Evolutionary conservation across 2,113 vertebrate species (phyloP).

Genomic region (Anser brachyrhynchus): DNA sequence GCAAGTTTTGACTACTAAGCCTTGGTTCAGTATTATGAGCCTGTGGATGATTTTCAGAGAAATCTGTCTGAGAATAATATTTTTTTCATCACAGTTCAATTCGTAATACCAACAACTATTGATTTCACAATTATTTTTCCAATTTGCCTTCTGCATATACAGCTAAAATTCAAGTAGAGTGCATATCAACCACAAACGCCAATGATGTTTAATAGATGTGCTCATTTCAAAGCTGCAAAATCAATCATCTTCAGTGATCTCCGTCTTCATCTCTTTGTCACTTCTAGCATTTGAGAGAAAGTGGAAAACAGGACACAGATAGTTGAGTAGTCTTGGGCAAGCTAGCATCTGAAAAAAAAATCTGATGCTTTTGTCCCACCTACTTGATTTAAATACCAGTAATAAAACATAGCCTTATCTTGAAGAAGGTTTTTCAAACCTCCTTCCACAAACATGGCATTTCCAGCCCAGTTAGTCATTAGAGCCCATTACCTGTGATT

Average conservation of each 20-base stretch:
- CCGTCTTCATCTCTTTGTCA: constrained; percentile 45
- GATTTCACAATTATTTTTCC: constrained; percentile 56
- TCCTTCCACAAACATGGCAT: background rate
- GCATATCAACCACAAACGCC: constrained; percentile 5
- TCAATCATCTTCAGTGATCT: background rate
- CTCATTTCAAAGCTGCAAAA: constrained; percentile 50
- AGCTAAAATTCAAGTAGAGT: constrained; percentile 22
- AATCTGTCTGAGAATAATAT: background rate
- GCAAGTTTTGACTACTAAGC: background rate
- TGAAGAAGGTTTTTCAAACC: background rate
- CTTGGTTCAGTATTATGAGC: background rate
- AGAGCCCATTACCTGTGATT: background rate
- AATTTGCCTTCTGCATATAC: constrained; percentile 23
- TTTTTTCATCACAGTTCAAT: constrained; percentile 13
- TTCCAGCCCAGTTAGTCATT: background rate
- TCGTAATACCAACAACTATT: constrained; percentile 29
- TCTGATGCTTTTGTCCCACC: background rate
- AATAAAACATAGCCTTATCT: background rate
- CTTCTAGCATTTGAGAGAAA: constrained; percentile 16
- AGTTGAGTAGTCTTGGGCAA: background rate
- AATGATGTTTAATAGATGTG: constrained; percentile 41
- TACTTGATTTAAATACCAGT: background rate
- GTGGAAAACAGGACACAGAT: background rate
- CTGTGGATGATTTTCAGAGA: background rate
- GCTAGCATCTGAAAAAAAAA: background rate